Base-by-base conservation (phyloP, 2,797 vertebrate species). In the Platyrinchus mystaceus region DNA sequence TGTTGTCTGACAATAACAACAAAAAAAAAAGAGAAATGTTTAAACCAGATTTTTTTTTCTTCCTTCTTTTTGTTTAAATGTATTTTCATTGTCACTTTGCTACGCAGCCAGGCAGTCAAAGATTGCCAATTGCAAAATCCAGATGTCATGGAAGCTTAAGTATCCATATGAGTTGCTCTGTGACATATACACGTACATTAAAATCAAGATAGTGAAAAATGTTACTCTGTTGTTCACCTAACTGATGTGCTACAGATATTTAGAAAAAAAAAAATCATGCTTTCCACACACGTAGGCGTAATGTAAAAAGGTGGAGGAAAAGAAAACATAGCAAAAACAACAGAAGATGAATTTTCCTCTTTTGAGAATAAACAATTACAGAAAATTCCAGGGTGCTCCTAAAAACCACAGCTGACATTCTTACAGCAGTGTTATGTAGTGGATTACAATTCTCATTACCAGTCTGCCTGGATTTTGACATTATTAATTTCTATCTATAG, bases 91-190 rank as follows among this genome's bases (percentile, higher is more conserved):
- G 64, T 64, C 66, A 46, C 52, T 85, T 58, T 81, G 84, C 56
- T 91, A 64, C 58, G 41, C 75, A 94, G 47, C 34, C 70, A 91
- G 44, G 60, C 53, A 79, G 70, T 39, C 56, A 88, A 92, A 94
- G 74, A 89, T 37, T 50, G 62, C 44, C 83, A 89, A 17, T 5
- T 88, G 67, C 75, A 94, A 94, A 95, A 94, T 87, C 49, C 80
- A 96, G 77, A 81, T 68, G 64, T 76, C 58, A 75, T 37, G 43
- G 71, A 87, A 87, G 53, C 36, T 68, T 78, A 88, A 82, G 58
- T 43, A 83, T 44, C 64, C 68, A 12, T 78, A 84, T 80, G 83
- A 74, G 47, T 69, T 91, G 14, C 44, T 89, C 84, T 5, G 10
- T 4, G 3, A 49, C 24, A 68, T 47, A 64, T 21, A 78, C 7